phyloP scores from a whole-genome alignment of 2,797 vertebrate genomes.

The Denticeps clupeoides region DNA sequence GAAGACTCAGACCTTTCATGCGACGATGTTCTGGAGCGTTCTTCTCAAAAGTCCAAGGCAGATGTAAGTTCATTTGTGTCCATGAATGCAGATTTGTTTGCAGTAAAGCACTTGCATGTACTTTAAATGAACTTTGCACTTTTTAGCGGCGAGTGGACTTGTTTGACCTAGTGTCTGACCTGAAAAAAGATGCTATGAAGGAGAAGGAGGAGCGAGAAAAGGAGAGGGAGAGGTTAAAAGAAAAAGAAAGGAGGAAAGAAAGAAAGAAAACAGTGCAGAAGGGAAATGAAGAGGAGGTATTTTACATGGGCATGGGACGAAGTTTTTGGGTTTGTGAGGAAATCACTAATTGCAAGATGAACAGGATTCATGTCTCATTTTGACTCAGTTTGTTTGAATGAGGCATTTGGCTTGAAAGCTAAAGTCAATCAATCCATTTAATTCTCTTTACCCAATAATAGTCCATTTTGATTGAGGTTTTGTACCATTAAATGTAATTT shows the following conservation, averaged over 20 bases:
- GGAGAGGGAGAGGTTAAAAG: slow-evolving; percentile 42
- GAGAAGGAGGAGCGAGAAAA: slow-evolving; percentile 50
- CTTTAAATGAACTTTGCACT: slow-evolving; percentile 29
- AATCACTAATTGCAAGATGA: slow-evolving; percentile 11
- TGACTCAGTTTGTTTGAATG: neutral
- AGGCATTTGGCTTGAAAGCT: no score
- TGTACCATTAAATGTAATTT: no score
- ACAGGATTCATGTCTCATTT: slow-evolving; percentile 1
- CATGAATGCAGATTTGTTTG: no score
- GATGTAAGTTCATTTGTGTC: slow-evolving; percentile 64
- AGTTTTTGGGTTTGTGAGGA: slow-evolving; percentile 39
- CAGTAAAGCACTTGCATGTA: no score
- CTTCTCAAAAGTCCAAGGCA: slow-evolving; percentile 86
- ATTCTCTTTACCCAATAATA: no score
- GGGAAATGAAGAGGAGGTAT: slow-evolving; percentile 53
- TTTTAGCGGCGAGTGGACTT: slow-evolving; percentile 51
- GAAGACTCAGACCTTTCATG: slow-evolving; percentile 97
- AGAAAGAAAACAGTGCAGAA: slow-evolving; percentile 34
- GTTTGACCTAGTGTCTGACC: slow-evolving; percentile 64
- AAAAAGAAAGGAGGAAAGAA: slow-evolving; percentile 41
- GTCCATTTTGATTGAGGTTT: no score
- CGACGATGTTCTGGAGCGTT: slow-evolving; percentile 82
- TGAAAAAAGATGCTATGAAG: slow-evolving; percentile 50
- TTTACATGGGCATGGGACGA: slow-evolving; percentile 22
- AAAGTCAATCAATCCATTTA: no score